These are phyloP conservation scores for Athene noctua DNA, from an alignment of 2,113 vertebrate species.

Conservation along the genomic window DNA sequence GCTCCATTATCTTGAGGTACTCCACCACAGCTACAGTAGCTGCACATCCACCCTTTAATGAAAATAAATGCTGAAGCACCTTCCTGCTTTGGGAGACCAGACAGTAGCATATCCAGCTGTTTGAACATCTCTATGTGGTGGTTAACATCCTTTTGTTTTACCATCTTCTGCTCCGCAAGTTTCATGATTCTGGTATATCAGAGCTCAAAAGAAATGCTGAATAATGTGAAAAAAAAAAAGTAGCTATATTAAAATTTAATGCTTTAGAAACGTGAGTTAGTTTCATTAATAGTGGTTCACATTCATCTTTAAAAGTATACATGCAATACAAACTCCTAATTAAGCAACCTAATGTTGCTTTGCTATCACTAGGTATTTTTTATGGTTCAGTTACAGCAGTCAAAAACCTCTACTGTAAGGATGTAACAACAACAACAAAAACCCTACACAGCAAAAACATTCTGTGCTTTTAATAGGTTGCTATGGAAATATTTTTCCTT, in stretches of 20 bases:
- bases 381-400: neutral
- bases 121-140: rapidly evolving
- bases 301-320: neutral
- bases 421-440: neutral
- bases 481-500: slow-evolving; percentile 42
- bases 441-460: neutral
- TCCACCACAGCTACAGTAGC: neutral
- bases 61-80: neutral
- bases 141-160: neutral
- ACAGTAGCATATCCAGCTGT: neutral
- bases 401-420: neutral
- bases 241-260: neutral
- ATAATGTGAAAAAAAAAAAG: neutral
- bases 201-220: neutral
- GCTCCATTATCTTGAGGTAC: neutral
- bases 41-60: neutral
- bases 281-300: neutral
- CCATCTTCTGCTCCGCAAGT: neutral
- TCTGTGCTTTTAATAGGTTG: slow-evolving; percentile 32
- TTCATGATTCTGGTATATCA: neutral
- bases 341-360: neutral
- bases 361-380: neutral
- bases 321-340: neutral
- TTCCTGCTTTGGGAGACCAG: neutral
- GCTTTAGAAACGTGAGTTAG: neutral